Conservation (phyloP, 2,888 invertebrate species). For the Papilio gigon region DNA sequence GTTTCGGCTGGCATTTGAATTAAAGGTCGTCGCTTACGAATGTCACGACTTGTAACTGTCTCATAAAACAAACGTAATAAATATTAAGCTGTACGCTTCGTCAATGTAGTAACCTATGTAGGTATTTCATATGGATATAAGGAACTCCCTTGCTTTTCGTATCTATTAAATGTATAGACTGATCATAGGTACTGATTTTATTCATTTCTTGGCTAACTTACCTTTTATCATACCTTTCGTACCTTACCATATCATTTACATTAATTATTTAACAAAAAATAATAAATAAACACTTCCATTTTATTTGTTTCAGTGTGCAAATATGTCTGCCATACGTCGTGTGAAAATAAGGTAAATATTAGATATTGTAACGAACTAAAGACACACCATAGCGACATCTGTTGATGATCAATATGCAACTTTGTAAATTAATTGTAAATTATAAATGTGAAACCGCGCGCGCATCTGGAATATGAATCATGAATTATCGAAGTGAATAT, state of each 20-base stretch:
- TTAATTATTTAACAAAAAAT: not conserved
- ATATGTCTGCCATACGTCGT: slow-evolving; percentile 89
- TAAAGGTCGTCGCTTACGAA: slow-evolving; percentile 60
- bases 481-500: slow-evolving; percentile 2
- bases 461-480: slow-evolving; percentile 27
- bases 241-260: too few species aligned
- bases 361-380: not conserved
- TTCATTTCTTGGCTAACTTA: too few species aligned
- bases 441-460: slow-evolving; percentile 26
- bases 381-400: slow-evolving; percentile 38
- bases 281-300: slow-evolving; percentile 4
- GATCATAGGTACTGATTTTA: too few species aligned
- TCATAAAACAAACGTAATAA: slow-evolving; percentile 31
- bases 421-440: slow-evolving; percentile 20
- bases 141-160: too few species aligned
- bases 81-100: not conserved
- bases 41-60: slow-evolving; percentile 21
- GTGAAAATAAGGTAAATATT: slow-evolving; percentile 88
- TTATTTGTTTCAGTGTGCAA: slow-evolving; percentile 88
- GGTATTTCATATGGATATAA: not conserved
- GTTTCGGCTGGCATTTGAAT: slow-evolving; percentile 55
- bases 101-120: not conserved
- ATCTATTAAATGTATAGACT: too few species aligned
- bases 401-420: slow-evolving; percentile 10
- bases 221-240: too few species aligned